A percentile compares a stretch with the other conserved stretches of the same genome.
Conservation (phyloP, 1,140 invertebrate genomes). For the Magallana ariakensis region DNA sequence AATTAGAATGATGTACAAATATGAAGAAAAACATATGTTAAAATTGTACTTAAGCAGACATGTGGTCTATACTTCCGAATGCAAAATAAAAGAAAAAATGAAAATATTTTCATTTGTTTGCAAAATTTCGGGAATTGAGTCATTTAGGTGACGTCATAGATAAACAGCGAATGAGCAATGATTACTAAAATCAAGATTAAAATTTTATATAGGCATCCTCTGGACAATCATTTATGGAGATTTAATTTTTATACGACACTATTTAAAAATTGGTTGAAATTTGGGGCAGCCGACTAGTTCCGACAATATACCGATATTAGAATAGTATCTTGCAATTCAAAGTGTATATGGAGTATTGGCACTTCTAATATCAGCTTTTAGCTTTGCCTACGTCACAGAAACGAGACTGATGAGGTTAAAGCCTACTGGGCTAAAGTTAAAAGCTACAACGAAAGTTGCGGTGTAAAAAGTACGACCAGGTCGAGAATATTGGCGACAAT, state of each 20-base stretch:
- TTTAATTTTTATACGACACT: no score
- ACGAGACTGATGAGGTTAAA: neutral
- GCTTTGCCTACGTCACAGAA: constrained; percentile 37
- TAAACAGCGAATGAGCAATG: no score
- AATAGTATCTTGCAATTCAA: constrained; percentile 48
- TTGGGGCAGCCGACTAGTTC: constrained; percentile 58
- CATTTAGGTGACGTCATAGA: constrained; percentile 58
- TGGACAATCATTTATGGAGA: constrained; percentile 58
- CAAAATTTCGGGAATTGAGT: constrained; percentile 57
- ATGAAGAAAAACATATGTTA: no score
- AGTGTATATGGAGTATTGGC: constrained; percentile 21
- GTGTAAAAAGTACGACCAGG: neutral
- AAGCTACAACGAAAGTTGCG: neutral
- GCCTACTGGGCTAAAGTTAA: neutral
- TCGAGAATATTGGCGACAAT: neutral
- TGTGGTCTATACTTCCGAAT: no score
- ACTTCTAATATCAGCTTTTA: constrained; percentile 39
- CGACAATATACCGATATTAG: constrained; percentile 51
- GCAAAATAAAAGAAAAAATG: no score
- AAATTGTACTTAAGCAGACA: no score
- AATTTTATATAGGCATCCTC: constrained; percentile 64
- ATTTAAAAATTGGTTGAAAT: no score
- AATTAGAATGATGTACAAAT: no score
- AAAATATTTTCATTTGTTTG: no score
- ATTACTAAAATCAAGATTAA: constrained; percentile 58